phyloP scores from a whole-genome alignment of 1,140 invertebrate genomes.

The Matsumurasca onukii region DNA sequence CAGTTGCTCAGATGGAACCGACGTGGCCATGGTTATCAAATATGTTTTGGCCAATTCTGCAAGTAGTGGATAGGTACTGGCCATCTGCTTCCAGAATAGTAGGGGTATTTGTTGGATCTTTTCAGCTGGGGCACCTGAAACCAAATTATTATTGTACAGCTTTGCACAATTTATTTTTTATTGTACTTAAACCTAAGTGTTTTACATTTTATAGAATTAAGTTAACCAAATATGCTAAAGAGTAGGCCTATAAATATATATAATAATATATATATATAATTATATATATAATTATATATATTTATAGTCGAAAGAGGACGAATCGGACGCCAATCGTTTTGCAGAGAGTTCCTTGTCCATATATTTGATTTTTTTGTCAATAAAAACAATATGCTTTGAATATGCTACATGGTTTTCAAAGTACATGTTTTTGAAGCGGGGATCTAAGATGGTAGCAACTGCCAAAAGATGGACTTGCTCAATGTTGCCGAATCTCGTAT shows the following conservation, averaged over 20 bases:
- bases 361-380: not conserved
- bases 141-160: slow-evolving; percentile 20
- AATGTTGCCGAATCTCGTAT: too few species aligned
- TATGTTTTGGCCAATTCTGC: too few species aligned
- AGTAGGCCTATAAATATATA: slow-evolving; percentile 1
- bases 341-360: slow-evolving; percentile 14
- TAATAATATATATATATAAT: slow-evolving; percentile 3
- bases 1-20: slow-evolving; percentile 19
- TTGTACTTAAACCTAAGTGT: too few species aligned
- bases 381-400: slow-evolving; percentile 5
- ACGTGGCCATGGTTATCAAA: too few species aligned
- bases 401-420: slow-evolving; percentile 1
- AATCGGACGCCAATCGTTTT: slow-evolving; percentile 22
- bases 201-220: too few species aligned
- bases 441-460: slow-evolving; percentile 46
- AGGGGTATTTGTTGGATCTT: too few species aligned
- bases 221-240: too few species aligned
- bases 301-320: slow-evolving; percentile 15
- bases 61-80: not conserved
- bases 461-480: too few species aligned
- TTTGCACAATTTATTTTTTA: slow-evolving; percentile 18
- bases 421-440: slow-evolving; percentile 48
- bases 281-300: not conserved
- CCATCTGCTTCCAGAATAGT: not conserved
- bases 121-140: not conserved